These are phyloP conservation scores for Gobio gobio DNA, from an alignment of 2,113 vertebrate genomes.

Conservation along the genomic window DNA sequence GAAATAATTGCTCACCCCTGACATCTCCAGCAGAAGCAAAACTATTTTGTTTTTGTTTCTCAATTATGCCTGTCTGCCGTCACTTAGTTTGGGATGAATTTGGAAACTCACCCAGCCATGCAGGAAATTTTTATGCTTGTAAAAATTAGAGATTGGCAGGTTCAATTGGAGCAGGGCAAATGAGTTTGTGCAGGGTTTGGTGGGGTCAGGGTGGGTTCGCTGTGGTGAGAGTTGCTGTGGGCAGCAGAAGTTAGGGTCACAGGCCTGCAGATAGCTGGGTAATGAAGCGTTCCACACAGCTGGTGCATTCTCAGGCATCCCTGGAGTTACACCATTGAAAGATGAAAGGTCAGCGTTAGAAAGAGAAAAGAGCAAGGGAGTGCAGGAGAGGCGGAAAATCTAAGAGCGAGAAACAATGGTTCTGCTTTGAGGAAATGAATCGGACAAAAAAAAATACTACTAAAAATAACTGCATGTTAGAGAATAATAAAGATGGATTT, in stretches of 20 bases:
- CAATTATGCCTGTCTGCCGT: background rate
- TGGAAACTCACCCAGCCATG: background rate
- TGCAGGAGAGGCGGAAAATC: slow-evolving; percentile 35
- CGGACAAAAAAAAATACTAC: background rate
- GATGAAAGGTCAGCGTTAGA: slow-evolving; percentile 69
- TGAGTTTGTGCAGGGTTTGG: slow-evolving; percentile 39
- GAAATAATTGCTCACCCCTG: background rate
- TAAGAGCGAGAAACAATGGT: background rate
- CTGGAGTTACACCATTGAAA: slow-evolving; percentile 65
- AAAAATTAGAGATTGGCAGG: slow-evolving; percentile 38
- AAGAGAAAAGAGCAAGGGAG: slow-evolving; percentile 51
- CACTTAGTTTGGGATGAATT: background rate
- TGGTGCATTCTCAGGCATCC: slow-evolving; percentile 73
- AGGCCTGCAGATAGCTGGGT: slow-evolving; percentile 70
- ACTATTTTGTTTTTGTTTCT: background rate
- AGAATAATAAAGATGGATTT: background rate
- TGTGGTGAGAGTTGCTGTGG: slow-evolving; percentile 51
- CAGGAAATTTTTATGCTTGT: background rate
- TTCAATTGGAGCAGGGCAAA: slow-evolving; percentile 37
- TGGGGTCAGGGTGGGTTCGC: slow-evolving; percentile 56
- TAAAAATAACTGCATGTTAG: background rate
- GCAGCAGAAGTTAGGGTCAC: slow-evolving; percentile 72
- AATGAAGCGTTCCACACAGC: slow-evolving; percentile 80
- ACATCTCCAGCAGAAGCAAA: background rate
- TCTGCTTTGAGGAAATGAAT: background rate